Base-by-base conservation (phyloP, 2,888 invertebrate species). In the Stenolophus ochropezus region DNA sequence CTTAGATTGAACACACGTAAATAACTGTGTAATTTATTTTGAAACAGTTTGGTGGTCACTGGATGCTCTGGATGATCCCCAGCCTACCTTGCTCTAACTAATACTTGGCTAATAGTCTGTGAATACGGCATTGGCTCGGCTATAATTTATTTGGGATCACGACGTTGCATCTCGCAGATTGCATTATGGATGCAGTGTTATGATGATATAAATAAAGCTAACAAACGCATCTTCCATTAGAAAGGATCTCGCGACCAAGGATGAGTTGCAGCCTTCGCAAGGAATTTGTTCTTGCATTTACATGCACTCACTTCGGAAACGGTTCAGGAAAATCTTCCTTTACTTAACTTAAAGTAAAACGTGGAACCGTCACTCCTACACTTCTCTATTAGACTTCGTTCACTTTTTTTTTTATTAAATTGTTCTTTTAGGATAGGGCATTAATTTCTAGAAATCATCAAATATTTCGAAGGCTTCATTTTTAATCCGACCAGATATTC, bases 71-170 rank as follows among this genome's bases (percentile, higher is more conserved):
- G n/a, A 61, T 25, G 27, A 27, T 20, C 20, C 21, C 0, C 11
- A 51, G 56, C 21, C 27, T 61, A 61, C 61, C 61, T 61, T 61
- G 61, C 23, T 14, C 61, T 61, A 61, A 61, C 61, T 25, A 61
- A 61, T 61, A 61, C 61, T 14, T 61, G 25, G 61, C 61, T 61
- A 61, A 61, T 61, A 61, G 61, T 23, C 0, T 61, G 23, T 61
- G 61, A 61, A 61, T 61, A 27, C 61, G 27, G 23, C 61, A 61
- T 61, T 61, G 61, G 23, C 11, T 61, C n/a, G 56, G 16, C 61
- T 61, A 61, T 61, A 61, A 61, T 61, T 61, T 61, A 61, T 61
- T 61, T 61, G 23, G 25, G 61, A 61, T 61, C 61, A 61, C 61
- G 61, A 61, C 25, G 5, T 61, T 16, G 14, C 14, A 11, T 61